These are phyloP conservation scores for Montipora capitata DNA, from an alignment of 92 coral and sea anemone species.

Conservation along the genomic window DNA sequence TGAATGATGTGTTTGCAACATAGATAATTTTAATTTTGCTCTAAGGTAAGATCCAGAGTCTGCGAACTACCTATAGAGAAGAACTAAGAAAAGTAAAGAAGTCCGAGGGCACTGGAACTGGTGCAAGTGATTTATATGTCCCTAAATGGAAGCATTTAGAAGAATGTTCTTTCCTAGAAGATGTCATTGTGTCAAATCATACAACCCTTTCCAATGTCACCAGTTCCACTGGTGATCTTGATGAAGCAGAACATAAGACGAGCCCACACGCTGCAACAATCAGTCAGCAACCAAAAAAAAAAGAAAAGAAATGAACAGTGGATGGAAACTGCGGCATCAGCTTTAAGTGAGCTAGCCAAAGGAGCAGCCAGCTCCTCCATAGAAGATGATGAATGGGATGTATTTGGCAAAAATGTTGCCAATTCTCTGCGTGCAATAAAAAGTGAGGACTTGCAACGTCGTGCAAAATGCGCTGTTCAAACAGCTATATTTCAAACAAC, in stretches of 20 bases:
- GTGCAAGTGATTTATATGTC: constrained; percentile 63
- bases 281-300: neutral
- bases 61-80: constrained; percentile 72
- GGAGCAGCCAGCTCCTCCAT: neutral
- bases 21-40: constrained; percentile 7
- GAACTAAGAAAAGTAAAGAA: constrained; percentile 73
- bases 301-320: neutral
- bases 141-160: constrained; percentile 68
- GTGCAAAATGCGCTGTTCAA: constrained; percentile 45
- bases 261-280: neutral
- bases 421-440: too few species aligned
- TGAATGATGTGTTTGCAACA: too few species aligned
- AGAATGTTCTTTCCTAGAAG: constrained; percentile 69
- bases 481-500: constrained; percentile 54
- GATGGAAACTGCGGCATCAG: constrained; percentile 45
- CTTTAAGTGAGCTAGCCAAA: constrained; percentile 19
- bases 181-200: constrained; percentile 65
- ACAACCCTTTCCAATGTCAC: constrained; percentile 56
- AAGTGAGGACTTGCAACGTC: too few species aligned
- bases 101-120: constrained; percentile 75
- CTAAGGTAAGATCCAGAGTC: constrained; percentile 76
- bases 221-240: neutral
- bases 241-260: neutral
- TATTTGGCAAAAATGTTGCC: too few species aligned
- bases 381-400: too few species aligned